These are phyloP conservation scores for Zaprionus africanus DNA, from an alignment of 1,140 invertebrate genomes.

Conservation along the genomic window DNA sequence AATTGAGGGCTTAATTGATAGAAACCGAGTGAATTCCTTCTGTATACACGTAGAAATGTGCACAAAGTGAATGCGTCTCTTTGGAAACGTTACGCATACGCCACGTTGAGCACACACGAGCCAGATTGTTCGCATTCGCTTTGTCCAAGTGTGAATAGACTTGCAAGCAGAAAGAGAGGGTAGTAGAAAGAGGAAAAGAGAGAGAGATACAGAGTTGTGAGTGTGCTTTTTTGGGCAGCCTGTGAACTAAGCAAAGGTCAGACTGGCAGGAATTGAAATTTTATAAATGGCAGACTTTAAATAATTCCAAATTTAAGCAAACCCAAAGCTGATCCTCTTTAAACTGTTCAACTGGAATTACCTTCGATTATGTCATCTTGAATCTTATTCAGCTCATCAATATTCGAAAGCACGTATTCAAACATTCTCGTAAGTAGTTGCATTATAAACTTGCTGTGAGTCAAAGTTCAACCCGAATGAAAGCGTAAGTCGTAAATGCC, in stretches of 20 bases:
- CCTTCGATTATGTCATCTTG: background rate
- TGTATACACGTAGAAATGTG: background rate
- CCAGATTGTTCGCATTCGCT: slow-evolving; percentile 4
- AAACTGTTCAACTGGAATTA: background rate
- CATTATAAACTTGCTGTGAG: background rate
- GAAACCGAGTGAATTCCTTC: background rate
- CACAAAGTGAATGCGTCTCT: slow-evolving; percentile 3
- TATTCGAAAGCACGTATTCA: background rate
- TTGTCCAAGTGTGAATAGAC: background rate
- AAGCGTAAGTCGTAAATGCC: slow-evolving; percentile 1
- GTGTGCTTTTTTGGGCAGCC: background rate
- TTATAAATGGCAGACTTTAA: background rate
- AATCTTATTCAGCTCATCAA: background rate
- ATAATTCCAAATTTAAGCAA: background rate
- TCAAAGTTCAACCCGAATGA: background rate
- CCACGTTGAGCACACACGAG: background rate
- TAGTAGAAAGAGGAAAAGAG: background rate
- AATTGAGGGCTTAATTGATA: slow-evolving; percentile 11
- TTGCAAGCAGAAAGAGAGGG: background rate
- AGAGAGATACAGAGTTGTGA: background rate
- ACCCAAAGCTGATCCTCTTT: background rate
- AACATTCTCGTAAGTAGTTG: background rate
- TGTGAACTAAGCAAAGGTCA: background rate
- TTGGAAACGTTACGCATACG: slow-evolving; percentile 18
- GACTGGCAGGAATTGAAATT: background rate